A percentile compares a stretch with the other conserved stretches of the same genome.
phyloP scores from a whole-genome alignment of 1,140 invertebrate genomes.

The Drosophila nigrodunni region DNA sequence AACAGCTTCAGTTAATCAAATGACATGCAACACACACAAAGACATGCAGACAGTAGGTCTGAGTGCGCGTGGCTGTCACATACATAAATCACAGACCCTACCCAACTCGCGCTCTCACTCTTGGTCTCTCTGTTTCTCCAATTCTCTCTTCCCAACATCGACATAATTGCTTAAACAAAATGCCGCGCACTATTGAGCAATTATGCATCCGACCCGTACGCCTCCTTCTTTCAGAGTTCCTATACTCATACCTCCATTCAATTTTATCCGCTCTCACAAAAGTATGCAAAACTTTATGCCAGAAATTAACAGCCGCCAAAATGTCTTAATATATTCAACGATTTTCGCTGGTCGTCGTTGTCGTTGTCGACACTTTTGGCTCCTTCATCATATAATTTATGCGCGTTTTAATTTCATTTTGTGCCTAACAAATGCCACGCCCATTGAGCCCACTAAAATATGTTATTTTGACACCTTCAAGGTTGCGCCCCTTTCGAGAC shows the following conservation, averaged over 20 bases:
- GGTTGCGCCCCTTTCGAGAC: slow-evolving; percentile 59
- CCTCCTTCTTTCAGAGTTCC: too few species aligned
- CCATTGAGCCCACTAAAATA: slow-evolving; percentile 54
- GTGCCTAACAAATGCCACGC: slow-evolving; percentile 74
- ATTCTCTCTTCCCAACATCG: slow-evolving; percentile 10
- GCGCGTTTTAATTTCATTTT: slow-evolving; percentile 81
- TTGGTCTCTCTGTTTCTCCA: slow-evolving; percentile 1
- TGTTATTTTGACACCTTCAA: slow-evolving; percentile 83
- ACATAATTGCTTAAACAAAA: slow-evolving; percentile 80
- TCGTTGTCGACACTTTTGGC: slow-evolving; percentile 31
- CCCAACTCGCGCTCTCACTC: not conserved
- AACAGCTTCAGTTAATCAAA: slow-evolving; percentile 75
- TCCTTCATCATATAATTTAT: slow-evolving; percentile 71
- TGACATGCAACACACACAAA: slow-evolving; percentile 59
- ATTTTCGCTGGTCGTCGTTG: slow-evolving; percentile 44
- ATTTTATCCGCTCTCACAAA: slow-evolving; percentile 10
- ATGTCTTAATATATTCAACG: slow-evolving; percentile 80
- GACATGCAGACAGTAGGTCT: slow-evolving; percentile 1
- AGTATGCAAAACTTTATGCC: slow-evolving; percentile 53
- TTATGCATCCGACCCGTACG: slow-evolving; percentile 44
- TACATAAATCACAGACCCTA: slow-evolving; percentile 60
- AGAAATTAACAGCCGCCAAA: slow-evolving; percentile 55
- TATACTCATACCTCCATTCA: not conserved
- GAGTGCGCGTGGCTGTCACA: slow-evolving; percentile 28
- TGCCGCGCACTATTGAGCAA: slow-evolving; percentile 71